phyloP scores from a whole-genome alignment of 1,140 invertebrate species.

The Phymastichus coffea region DNA sequence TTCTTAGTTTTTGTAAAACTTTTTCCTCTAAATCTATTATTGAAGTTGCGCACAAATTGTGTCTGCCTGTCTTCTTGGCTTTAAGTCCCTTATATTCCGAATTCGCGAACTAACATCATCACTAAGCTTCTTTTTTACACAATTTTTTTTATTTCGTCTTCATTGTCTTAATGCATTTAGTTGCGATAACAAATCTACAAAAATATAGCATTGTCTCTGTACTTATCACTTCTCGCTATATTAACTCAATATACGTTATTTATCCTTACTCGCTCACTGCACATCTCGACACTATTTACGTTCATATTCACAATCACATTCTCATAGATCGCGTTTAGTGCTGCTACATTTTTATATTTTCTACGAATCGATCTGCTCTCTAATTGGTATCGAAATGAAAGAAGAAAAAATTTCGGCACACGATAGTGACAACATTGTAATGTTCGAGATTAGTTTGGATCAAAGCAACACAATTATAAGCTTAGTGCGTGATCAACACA shows the following conservation, averaged over 20 bases:
- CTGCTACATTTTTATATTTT: constrained; percentile 35
- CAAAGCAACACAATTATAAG: constrained; percentile 16
- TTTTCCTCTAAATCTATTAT: neutral
- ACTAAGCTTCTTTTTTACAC: constrained; percentile 36
- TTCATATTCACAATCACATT: constrained; percentile 24
- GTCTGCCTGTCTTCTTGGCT: constrained; percentile 13
- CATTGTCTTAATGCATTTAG: constrained; percentile 54
- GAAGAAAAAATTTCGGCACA: neutral
- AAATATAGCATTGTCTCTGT: constrained; percentile 55
- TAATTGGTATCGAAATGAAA: constrained; percentile 1
- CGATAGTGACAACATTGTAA: constrained; percentile 1
- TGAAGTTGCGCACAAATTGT: neutral
- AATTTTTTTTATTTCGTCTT: no score
- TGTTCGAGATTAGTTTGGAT: constrained; percentile 9
- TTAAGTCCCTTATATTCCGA: constrained; percentile 28
- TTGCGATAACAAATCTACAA: constrained; percentile 59
- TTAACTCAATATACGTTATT: constrained; percentile 49
- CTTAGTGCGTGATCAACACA: constrained; percentile 26
- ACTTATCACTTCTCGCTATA: constrained; percentile 46
- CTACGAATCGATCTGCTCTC: neutral
- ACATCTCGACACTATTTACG: constrained; percentile 28
- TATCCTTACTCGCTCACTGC: constrained; percentile 21
- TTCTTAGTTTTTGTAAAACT: neutral
- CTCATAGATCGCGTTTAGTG: constrained; percentile 40
- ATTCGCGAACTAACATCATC: constrained; percentile 29